These are phyloP conservation scores for Spinus pinus DNA, from an alignment of 2,797 vertebrate species.

Conservation along the genomic window DNA sequence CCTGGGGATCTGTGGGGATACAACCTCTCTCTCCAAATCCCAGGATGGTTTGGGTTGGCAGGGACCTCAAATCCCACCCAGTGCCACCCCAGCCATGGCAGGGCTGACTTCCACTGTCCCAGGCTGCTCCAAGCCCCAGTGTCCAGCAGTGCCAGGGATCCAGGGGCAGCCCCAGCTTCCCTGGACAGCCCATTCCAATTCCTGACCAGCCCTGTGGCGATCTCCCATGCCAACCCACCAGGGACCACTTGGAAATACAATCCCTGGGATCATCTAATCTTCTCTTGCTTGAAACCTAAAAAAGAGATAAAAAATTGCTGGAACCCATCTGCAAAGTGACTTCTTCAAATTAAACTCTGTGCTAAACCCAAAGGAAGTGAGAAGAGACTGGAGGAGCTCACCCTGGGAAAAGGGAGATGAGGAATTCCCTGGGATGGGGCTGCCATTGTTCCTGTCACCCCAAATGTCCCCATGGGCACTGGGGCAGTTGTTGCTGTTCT, in stretches of 20 bases:
- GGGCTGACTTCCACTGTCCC: not conserved
- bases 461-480: not conserved
- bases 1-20: rapidly evolving
- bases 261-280: not conserved
- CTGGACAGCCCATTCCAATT: not conserved
- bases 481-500: not conserved
- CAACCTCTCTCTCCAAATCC: not conserved
- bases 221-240: rapidly evolving
- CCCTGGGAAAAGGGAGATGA: not conserved
- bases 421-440: not conserved
- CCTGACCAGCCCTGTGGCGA: not conserved
- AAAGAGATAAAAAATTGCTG: not conserved
- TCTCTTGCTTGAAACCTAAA: not conserved
- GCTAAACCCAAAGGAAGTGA: not conserved
- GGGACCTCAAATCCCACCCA: rapidly evolving
- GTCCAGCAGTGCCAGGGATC: not conserved
- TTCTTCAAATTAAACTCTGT: conserved; percentile 21
- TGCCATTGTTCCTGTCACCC: not conserved
- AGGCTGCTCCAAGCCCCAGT: not conserved
- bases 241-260: not conserved
- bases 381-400: not conserved
- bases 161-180: not conserved
- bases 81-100: not conserved
- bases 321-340: conserved; percentile 29
- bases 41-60: rapidly evolving